phyloP scores from a whole-genome alignment of 2,888 invertebrate species.

The Eilema depressum region DNA sequence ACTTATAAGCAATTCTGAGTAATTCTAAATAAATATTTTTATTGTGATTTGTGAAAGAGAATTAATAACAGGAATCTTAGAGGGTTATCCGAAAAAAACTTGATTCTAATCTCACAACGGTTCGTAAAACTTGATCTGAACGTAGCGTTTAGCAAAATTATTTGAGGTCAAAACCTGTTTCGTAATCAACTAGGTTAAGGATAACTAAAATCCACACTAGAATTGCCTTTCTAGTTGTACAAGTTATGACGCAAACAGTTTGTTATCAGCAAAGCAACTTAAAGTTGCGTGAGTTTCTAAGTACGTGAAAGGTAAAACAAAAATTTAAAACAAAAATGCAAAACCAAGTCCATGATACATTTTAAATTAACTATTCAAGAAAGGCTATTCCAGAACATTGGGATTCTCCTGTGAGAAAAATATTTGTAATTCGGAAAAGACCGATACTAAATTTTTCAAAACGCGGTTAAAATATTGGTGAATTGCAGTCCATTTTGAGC shows the following conservation, averaged over 20 bases:
- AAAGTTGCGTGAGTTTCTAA: no score
- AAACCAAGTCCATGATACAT: no score
- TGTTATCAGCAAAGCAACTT: not conserved
- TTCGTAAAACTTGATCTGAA: not conserved
- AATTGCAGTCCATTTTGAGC: no score
- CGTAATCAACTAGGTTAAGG: conserved; percentile 14
- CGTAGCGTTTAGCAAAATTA: conserved; percentile 29
- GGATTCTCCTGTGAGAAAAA: no score
- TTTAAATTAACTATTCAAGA: no score
- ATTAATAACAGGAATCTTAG: not conserved
- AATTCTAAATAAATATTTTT: not conserved
- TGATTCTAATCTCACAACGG: not conserved
- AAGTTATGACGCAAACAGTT: not conserved
- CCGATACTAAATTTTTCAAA: no score
- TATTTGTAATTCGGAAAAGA: no score
- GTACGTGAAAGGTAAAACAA: not conserved
- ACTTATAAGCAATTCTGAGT: not conserved
- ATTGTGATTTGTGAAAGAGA: not conserved
- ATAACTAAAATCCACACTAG: conserved; percentile 8
- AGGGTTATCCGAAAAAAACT: not conserved
- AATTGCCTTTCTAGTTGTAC: not conserved
- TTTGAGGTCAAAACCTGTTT: conserved; percentile 11
- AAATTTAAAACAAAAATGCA: no score
- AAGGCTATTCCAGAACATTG: no score
- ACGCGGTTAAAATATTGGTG: no score